Percentiles rank a stretch among this genome's conserved stretches.
These are phyloP conservation scores for Naja naja DNA, from an alignment of 2,113 vertebrate genomes.

Conservation along the genomic window DNA sequence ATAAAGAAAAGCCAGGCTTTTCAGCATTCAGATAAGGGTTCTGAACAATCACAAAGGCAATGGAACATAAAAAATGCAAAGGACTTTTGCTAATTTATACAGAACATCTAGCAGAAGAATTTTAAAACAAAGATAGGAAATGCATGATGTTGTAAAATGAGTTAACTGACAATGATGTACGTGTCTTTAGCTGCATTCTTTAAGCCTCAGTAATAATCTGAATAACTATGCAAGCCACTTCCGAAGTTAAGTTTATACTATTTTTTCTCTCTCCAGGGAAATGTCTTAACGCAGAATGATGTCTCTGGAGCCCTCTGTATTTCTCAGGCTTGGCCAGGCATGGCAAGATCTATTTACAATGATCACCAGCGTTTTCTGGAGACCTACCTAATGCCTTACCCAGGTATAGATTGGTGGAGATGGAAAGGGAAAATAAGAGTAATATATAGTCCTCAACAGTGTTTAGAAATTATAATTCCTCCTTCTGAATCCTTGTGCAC, in stretches of 20 bases:
- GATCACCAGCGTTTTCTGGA: conserved; percentile 76
- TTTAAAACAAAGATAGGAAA: background rate
- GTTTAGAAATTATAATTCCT: background rate
- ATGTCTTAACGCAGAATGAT: conserved; percentile 62
- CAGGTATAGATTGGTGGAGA: conserved; percentile 62
- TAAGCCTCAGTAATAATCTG: background rate
- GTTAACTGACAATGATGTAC: background rate
- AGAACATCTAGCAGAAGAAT: background rate
- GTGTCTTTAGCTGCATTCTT: background rate
- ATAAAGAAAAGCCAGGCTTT: background rate
- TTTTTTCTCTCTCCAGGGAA: conserved; percentile 62
- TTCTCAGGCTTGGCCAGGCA: conserved; percentile 78
- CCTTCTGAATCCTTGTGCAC: background rate
- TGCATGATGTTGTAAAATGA: background rate
- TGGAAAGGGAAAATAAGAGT: rapidly evolving
- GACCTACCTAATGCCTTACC: conserved; percentile 74
- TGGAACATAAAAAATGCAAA: background rate
- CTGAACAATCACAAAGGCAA: background rate
- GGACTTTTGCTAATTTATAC: background rate
- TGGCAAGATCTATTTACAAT: conserved; percentile 78
- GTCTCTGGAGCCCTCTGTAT: conserved; percentile 78
- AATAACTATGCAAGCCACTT: background rate
- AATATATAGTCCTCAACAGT: background rate
- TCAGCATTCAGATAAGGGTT: background rate
- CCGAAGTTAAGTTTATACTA: background rate